Evolutionary conservation across 2,888 invertebrate species (phyloP), one percentile per base, ranked within the genome.

Genomic region (Ametastegia equiseti): DNA sequence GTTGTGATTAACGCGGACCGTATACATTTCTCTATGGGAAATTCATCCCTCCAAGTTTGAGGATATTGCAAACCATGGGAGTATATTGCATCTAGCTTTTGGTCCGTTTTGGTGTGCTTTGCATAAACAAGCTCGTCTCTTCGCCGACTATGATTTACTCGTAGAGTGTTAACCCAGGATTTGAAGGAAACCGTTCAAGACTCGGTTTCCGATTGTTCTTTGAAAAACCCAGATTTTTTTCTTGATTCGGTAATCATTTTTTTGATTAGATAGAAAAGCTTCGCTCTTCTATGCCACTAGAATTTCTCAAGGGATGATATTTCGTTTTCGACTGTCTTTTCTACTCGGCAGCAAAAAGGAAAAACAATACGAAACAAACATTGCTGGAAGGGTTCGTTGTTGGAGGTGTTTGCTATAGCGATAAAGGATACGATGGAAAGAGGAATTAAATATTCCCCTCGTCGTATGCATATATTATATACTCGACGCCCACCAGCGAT

Each of bases 1-100:
- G 60, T 13, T 30, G 60, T 6, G 60, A 60, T 60, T 27, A 30
- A 60, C 30, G 11, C 30, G 30, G 30, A 60, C 30, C 30, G 60
- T 60, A 30, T 30, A 30, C 42, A 42, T 42, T 5, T 39, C 65
- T 39, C 36, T 6, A 0, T 67, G 39, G 19, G 11, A 39, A 67
- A 67, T 67, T 11, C 23, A 67, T n/a, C 19, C 39, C 5, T n/a
- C 19, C 36, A 67, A 67, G 39, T 67, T 67, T 39, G 39, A 67
- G 39, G 65, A 67, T 67, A 67, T 67, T 67, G 65, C 39, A 33
- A 11, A 67, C 39, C 19, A 19, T 23, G n/a, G 23, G 11, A 1
- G 65, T 67, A 39, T 67, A 67, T 67, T 67, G 65, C 65, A 60
- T 36, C 5, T 67, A 36, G 19, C 65, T 39, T n/a, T 39, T 67